Conservation (phyloP, 2,113 vertebrate genomes). For the Thunnus maccoyii region DNA sequence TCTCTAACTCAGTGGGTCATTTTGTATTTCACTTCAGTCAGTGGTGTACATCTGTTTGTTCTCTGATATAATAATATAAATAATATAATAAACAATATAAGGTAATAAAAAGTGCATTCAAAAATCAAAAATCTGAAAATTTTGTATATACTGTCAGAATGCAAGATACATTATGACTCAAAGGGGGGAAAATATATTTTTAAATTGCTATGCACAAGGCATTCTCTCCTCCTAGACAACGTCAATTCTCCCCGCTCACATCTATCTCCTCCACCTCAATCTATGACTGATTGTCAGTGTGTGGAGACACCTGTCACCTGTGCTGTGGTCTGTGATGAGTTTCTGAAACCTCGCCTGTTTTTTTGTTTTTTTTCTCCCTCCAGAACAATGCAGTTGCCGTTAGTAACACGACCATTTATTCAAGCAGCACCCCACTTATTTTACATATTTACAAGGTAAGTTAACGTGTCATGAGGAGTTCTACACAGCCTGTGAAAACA, state of each 20-base stretch:
- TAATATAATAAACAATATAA: too few relatives aligned
- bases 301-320: slow-evolving; percentile 37
- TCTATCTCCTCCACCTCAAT: slow-evolving; percentile 27
- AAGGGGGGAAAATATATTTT: not conserved
- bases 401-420: not conserved
- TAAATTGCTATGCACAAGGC: not conserved
- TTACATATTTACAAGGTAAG: too few relatives aligned
- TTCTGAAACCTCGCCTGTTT: not conserved
- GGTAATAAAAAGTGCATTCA: not conserved
- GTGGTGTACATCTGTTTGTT: not conserved
- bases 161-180: not conserved
- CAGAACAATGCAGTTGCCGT: not conserved
- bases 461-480: too few relatives aligned
- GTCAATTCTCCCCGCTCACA: not conserved
- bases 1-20: slow-evolving; percentile 20
- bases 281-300: slow-evolving; percentile 23
- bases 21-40: not conserved
- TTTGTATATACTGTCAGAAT: not conserved
- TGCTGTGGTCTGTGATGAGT: slow-evolving; percentile 26
- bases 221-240: not conserved
- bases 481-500: too few relatives aligned
- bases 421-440: too few relatives aligned
- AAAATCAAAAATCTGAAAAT: not conserved
- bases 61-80: not conserved
- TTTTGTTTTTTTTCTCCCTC: not conserved